These are phyloP conservation scores for Nestor notabilis DNA, from an alignment of 2,113 vertebrate genomes.

Conservation along the genomic window DNA sequence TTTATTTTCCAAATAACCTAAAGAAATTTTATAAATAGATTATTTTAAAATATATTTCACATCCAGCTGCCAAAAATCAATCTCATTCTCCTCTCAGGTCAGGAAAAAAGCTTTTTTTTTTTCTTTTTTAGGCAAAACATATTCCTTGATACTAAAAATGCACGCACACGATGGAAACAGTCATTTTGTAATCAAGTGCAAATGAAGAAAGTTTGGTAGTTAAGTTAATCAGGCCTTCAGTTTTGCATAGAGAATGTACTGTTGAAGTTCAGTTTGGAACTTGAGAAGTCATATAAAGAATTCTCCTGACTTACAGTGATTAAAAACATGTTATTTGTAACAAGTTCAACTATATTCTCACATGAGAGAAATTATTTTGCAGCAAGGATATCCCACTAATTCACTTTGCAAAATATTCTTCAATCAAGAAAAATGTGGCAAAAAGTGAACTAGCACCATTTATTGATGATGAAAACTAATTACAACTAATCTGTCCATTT, in stretches of 20 bases:
- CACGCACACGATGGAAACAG: background rate
- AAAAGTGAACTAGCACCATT: background rate
- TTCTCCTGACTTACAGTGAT: background rate
- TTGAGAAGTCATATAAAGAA: background rate
- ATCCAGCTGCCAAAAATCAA: background rate
- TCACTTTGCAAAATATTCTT: background rate
- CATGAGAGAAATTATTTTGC: background rate
- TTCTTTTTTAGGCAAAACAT: background rate
- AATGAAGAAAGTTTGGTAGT: background rate
- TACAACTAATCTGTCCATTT: background rate
- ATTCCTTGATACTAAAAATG: background rate
- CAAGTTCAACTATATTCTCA: background rate
- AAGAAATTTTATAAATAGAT: background rate
- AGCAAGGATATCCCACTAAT: background rate
- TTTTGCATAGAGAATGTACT: background rate
- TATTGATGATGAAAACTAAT: background rate
- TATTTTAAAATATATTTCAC: background rate
- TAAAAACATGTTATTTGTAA: background rate
- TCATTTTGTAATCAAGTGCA: background rate
- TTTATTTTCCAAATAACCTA: background rate
- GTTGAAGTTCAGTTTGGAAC: background rate
- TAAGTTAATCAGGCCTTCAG: background rate
- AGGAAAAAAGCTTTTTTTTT: background rate
- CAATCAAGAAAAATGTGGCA: background rate
- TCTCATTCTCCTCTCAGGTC: background rate